phyloP scores from a whole-genome alignment of 2,888 invertebrate genomes.

The Tetanocera ferruginea region DNA sequence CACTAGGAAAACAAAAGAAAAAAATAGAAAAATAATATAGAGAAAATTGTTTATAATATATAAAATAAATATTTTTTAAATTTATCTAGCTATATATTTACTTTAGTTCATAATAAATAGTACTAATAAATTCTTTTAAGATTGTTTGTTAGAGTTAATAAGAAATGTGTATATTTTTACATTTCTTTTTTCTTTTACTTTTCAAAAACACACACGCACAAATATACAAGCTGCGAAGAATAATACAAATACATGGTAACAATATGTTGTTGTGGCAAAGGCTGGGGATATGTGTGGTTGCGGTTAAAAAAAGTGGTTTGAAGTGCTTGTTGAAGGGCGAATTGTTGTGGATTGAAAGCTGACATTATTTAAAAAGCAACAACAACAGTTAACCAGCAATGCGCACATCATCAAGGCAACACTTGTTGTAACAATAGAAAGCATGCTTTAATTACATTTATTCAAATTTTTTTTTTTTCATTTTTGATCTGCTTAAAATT shows the following conservation, averaged over 20 bases:
- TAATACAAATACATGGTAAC: neutral
- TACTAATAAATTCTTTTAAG: neutral
- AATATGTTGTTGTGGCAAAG: neutral
- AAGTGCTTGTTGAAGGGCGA: neutral
- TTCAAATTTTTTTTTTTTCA: neutral
- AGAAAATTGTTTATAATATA: neutral
- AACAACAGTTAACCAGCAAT: neutral
- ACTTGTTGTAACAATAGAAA: neutral
- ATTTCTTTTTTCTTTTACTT: too few species aligned
- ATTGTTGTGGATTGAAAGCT: neutral
- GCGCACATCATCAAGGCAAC: neutral
- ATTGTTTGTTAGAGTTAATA: neutral
- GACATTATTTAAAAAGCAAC: neutral
- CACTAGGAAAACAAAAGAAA: conserved; percentile 40
- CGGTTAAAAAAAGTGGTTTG: neutral
- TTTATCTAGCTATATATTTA: neutral
- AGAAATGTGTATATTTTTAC: neutral
- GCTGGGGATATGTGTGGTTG: neutral
- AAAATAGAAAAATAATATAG: neutral
- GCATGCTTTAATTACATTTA: conserved; percentile 7
- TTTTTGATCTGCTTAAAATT: too few species aligned
- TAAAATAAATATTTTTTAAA: neutral
- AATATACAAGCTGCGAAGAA: neutral
- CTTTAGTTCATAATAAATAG: neutral
- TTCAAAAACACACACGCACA: neutral